These are phyloP conservation scores for Nasonia vitripennis DNA, from an alignment of 1,140 invertebrate genomes.

Conservation along the genomic window DNA sequence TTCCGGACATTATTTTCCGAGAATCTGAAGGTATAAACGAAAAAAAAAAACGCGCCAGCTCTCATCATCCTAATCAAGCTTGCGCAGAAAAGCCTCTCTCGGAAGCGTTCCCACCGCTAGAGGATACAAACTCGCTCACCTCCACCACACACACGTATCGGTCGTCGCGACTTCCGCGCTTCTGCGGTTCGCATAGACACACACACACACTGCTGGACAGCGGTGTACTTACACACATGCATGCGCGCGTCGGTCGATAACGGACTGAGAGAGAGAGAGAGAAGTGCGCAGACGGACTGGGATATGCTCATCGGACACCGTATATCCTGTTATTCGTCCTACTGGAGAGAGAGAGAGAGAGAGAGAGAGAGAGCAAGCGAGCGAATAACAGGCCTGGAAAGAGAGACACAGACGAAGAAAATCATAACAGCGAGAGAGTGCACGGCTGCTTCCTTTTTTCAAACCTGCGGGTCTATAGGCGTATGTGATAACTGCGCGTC, in stretches of 20 bases:
- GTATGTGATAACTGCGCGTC: not conserved
- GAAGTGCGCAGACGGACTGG: constrained; percentile 60
- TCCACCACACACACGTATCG: constrained; percentile 25
- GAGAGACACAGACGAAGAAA: constrained; percentile 56
- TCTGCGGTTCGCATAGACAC: not conserved
- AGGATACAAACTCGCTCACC: constrained; percentile 9
- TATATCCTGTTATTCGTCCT: constrained; percentile 75
- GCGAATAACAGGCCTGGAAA: constrained; percentile 54
- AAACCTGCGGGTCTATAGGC: constrained; percentile 21
- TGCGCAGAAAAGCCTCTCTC: not conserved
- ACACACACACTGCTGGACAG: not conserved
- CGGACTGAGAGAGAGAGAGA: constrained; percentile 39
- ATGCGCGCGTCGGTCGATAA: constrained; percentile 64
- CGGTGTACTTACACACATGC: constrained; percentile 47
- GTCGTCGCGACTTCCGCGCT: constrained; percentile 44
- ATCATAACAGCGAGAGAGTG: constrained; percentile 63
- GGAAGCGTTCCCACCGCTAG: constrained; percentile 18
- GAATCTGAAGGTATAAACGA: too few relatives aligned
- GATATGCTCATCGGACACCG: constrained; percentile 72
- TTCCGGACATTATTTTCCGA: too few relatives aligned
- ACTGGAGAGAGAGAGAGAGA: constrained; percentile 54
- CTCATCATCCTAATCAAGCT: not conserved
- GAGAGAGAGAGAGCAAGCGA: not conserved
- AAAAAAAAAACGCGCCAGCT: not conserved
- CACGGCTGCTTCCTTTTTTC: constrained; percentile 4